These are phyloP conservation scores for Chionomys nivalis DNA, from an alignment of 2,113 vertebrate genomes.

Conservation along the genomic window DNA sequence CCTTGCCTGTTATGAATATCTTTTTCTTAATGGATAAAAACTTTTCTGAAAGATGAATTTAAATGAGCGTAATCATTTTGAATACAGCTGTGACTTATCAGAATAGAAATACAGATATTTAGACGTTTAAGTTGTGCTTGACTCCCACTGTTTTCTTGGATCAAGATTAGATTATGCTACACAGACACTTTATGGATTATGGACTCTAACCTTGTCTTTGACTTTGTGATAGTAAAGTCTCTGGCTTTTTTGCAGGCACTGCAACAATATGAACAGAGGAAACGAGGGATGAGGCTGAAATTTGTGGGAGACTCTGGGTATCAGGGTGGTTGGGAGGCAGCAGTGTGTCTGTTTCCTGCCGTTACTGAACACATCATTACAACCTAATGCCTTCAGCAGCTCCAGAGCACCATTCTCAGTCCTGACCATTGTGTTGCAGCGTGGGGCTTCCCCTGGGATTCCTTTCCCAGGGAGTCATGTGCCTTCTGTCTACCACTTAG, in stretches of 20 bases:
- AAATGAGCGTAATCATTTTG: not conserved
- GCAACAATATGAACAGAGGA: not conserved
- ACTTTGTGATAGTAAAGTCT: not conserved
- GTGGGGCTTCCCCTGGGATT: not conserved
- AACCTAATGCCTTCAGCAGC: fast-evolving
- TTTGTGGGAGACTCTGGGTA: not conserved
- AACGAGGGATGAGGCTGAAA: not conserved
- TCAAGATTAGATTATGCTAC: not conserved
- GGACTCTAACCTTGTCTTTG: not conserved
- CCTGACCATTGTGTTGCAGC: not conserved
- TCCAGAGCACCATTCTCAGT: fast-evolving
- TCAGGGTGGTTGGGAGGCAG: not conserved
- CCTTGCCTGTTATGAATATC: not conserved
- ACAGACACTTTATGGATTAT: not conserved
- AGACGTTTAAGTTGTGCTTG: not conserved
- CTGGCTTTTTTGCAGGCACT: not conserved
- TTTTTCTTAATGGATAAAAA: not conserved
- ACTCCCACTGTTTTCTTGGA: not conserved
- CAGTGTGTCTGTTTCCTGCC: not conserved
- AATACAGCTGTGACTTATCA: not conserved
- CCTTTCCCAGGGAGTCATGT: not conserved
- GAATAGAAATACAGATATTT: not conserved
- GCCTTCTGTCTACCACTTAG: not conserved
- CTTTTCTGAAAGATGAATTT: not conserved
- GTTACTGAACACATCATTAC: not conserved